A percentile compares a stretch with the other conserved stretches of the same genome.
Evolutionary conservation across 2,888 invertebrate genomes (phyloP).

Genomic region (Lithosia quadra): DNA sequence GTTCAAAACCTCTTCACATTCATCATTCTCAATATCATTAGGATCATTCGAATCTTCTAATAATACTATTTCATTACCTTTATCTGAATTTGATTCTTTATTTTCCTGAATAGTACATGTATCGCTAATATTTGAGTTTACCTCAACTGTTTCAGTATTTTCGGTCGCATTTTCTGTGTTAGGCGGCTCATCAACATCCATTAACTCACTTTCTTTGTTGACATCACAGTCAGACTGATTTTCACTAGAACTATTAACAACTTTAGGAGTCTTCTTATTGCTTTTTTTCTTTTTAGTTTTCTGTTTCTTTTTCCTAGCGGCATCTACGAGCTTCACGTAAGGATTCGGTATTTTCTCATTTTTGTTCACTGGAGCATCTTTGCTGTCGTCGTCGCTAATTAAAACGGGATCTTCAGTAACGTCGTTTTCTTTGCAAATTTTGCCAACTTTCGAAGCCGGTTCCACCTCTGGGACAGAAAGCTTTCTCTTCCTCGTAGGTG

Average conservation of each 20-base stretch:
- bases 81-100: constrained; percentile 21
- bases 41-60: constrained; percentile 57
- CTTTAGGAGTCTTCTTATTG: constrained; percentile 45
- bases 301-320: constrained; percentile 77
- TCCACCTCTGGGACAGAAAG: constrained; percentile 73
- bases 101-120: neutral
- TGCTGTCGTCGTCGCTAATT: constrained; percentile 79
- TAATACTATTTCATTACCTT: constrained; percentile 39
- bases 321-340: constrained; percentile 77
- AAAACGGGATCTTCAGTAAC: constrained; percentile 64
- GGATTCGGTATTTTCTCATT: constrained; percentile 70
- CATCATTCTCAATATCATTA: constrained; percentile 26
- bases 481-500: constrained; percentile 79
- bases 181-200: constrained; percentile 64
- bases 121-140: neutral
- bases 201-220: constrained; percentile 53
- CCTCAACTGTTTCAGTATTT: constrained; percentile 17
- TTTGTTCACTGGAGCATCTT: constrained; percentile 53
- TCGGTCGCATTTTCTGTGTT: constrained; percentile 23
- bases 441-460: constrained; percentile 73
- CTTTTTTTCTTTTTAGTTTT: constrained; percentile 69
- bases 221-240: constrained; percentile 40
- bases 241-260: constrained; percentile 42
- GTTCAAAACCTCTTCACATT: constrained; percentile 14
- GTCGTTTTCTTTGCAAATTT: constrained; percentile 76